A percentile compares a stretch with the other conserved stretches of the same genome.
Conservation (phyloP, 2,888 invertebrate genomes). For the Drosophila neoperkinsi region DNA sequence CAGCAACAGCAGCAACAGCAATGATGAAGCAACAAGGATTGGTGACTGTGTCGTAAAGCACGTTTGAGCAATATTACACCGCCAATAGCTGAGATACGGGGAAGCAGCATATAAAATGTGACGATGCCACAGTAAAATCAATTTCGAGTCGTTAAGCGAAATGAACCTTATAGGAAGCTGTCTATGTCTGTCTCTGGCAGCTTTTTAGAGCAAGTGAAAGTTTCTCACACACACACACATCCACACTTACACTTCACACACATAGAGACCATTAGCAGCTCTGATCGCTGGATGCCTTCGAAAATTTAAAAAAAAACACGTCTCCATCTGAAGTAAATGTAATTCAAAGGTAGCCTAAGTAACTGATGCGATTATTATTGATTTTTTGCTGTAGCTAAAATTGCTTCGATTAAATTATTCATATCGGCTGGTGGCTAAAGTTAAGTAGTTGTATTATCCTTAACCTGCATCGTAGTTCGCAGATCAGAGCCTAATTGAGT, state of each 20-base stretch:
- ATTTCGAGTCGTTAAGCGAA: conserved; percentile 82
- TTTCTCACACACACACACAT: conserved; percentile 11
- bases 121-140: conserved; percentile 78
- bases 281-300: conserved; percentile 35
- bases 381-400: conserved; percentile 59
- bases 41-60: conserved; percentile 71
- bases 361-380: conserved; percentile 73
- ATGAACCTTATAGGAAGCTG: conserved; percentile 76
- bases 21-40: conserved; percentile 54
- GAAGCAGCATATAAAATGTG: conserved; percentile 65
- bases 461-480: neutral
- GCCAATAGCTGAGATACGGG: conserved; percentile 56
- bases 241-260: neutral
- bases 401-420: conserved; percentile 68
- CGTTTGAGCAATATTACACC: conserved; percentile 76
- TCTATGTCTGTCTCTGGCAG: conserved; percentile 14
- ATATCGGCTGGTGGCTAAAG: conserved; percentile 31
- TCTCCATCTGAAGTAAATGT: conserved; percentile 31
- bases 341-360: conserved; percentile 36
- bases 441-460: conserved; percentile 12
- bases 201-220: conserved; percentile 51
- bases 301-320: conserved; percentile 52
- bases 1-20: conserved; percentile 13
- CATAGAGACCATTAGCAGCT: conserved; percentile 49
- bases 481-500: conserved; percentile 21